These are phyloP conservation scores for Lasioglossum oenotherae DNA, from an alignment of 2,888 invertebrate species.

Conservation along the genomic window DNA sequence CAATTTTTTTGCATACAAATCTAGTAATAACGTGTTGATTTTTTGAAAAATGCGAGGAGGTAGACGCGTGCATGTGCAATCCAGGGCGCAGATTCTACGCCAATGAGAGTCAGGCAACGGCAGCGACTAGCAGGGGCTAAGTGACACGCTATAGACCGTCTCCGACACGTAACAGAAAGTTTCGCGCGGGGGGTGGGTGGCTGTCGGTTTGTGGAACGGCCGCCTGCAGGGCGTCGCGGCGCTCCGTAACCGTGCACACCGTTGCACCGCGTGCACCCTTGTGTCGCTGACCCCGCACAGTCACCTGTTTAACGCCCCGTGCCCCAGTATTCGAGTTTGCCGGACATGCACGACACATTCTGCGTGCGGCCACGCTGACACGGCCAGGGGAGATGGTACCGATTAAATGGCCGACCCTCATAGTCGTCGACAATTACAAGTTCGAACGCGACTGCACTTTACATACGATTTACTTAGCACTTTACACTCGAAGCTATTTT, in stretches of 20 bases:
- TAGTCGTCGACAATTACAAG: background rate
- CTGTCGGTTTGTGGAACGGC: conserved; percentile 59
- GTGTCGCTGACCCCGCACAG: conserved; percentile 61
- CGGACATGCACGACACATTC: conserved; percentile 50
- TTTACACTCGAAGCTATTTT: too few species aligned
- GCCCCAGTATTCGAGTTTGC: conserved; percentile 64
- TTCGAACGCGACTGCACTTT: background rate
- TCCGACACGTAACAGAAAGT: conserved; percentile 59
- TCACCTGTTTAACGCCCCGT: conserved; percentile 53
- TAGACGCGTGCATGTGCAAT: background rate
- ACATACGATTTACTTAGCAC: background rate
- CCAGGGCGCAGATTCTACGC: conserved; percentile 22
- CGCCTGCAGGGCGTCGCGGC: conserved; percentile 50
- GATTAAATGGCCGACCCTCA: conserved; percentile 18
- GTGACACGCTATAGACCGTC: conserved; percentile 42
- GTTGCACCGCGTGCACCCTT: conserved; percentile 1
- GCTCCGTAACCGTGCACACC: conserved; percentile 39
- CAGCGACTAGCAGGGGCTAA: conserved; percentile 11
- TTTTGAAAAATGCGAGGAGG: background rate
- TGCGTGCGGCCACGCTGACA: conserved; percentile 50
- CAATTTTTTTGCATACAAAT: background rate
- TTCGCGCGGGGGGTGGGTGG: conserved; percentile 31
- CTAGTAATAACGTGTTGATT: background rate
- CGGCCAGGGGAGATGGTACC: conserved; percentile 16
- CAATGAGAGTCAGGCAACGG: conserved; percentile 37